phyloP scores from a whole-genome alignment of 2,888 invertebrate genomes.

The Philaethria dido region DNA sequence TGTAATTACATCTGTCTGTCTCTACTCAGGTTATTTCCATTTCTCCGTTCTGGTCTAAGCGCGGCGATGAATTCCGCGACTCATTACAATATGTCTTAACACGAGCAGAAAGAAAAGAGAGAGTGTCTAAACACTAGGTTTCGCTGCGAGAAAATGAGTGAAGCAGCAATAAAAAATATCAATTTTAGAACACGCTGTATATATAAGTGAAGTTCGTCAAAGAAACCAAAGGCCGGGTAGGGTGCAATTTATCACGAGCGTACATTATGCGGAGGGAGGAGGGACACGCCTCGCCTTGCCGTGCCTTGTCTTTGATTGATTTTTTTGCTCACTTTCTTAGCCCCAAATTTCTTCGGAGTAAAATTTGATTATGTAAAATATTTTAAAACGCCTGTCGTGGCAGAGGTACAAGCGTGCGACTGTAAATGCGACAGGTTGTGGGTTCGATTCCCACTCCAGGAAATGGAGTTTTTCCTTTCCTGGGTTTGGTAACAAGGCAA shows the following conservation, averaged over 20 bases:
- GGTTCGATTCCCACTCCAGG: too few relatives aligned
- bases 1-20: conserved; percentile 20
- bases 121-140: background rate
- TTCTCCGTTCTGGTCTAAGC: too few relatives aligned
- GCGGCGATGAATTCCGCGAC: too few relatives aligned
- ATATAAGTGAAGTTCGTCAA: conserved; percentile 69
- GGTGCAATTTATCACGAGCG: conserved; percentile 80
- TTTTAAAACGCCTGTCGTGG: too few relatives aligned
- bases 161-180: too few relatives aligned
- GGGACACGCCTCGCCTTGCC: conserved; percentile 45
- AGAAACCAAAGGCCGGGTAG: conserved; percentile 78
- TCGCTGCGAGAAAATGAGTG: background rate
- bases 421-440: too few relatives aligned
- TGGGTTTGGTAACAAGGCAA: too few relatives aligned
- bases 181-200: conserved; percentile 57
- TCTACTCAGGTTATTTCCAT: too few relatives aligned
- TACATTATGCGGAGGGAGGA: conserved; percentile 74
- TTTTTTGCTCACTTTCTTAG: conserved; percentile 33
- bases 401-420: too few relatives aligned
- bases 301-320: conserved; percentile 40
- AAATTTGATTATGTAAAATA: background rate
- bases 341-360: background rate
- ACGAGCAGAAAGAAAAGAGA: too few relatives aligned
- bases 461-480: too few relatives aligned
- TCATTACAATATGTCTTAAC: too few relatives aligned